Evolutionary conservation across 2,113 vertebrate species (phyloP).

Genomic region (Pelobates fuscus): DNA sequence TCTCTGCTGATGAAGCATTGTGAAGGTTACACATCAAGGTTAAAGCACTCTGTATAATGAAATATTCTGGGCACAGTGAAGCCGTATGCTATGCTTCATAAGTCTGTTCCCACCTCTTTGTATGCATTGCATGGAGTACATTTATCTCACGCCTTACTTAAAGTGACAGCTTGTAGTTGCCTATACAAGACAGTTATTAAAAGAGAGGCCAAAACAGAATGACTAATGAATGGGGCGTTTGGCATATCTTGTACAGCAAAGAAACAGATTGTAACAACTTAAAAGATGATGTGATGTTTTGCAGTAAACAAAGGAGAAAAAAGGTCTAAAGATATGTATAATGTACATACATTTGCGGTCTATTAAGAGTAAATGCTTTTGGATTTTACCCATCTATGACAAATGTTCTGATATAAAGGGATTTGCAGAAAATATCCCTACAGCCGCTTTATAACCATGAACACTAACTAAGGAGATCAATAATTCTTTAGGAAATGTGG

Average conservation of each 20-base stretch:
- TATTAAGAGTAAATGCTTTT: no score
- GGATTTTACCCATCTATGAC: no score
- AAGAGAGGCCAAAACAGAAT: neutral
- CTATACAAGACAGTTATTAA: neutral
- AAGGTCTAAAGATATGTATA: no score
- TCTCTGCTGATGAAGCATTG: neutral
- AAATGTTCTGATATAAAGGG: no score
- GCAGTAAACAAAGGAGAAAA: no score
- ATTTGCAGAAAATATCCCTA: no score
- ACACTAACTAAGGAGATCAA: no score
- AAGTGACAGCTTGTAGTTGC: neutral
- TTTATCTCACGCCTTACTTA: neutral
- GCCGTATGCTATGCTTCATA: neutral
- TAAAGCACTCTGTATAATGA: neutral
- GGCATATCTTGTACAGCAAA: neutral
- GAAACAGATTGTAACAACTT: no score
- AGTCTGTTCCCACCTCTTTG: conserved; percentile 2
- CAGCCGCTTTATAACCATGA: no score
- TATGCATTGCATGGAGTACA: neutral
- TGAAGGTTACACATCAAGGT: neutral
- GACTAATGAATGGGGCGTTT: neutral
- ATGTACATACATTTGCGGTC: no score
- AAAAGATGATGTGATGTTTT: no score
- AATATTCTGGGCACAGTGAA: neutral
- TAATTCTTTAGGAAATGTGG: no score